These are phyloP conservation scores for Rana temporaria DNA, from an alignment of 2,113 vertebrate genomes.

Conservation along the genomic window DNA sequence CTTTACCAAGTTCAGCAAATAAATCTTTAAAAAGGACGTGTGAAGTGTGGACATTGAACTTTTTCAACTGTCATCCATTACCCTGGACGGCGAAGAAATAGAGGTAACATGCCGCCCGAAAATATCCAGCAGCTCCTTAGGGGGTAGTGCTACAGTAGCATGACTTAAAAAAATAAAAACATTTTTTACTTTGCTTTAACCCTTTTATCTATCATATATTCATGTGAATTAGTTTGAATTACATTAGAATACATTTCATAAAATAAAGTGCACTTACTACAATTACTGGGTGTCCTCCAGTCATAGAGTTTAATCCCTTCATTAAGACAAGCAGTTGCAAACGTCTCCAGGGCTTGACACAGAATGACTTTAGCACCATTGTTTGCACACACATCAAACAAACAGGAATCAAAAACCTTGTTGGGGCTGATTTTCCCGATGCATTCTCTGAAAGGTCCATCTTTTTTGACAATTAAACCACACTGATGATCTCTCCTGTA, in stretches of 20 bases:
- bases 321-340: slow-evolving; percentile 63
- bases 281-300: slow-evolving; percentile 36
- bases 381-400: slow-evolving; percentile 71
- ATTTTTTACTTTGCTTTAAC: too few relatives aligned
- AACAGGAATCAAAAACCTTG: slow-evolving; percentile 69
- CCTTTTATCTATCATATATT: too few relatives aligned
- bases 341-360: slow-evolving; percentile 71
- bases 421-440: slow-evolving; percentile 65
- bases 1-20: too few relatives aligned
- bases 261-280: slow-evolving; percentile 10
- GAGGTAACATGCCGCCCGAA: too few relatives aligned
- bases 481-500: neutral
- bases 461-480: neutral
- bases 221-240: too few relatives aligned
- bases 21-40: too few relatives aligned
- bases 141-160: too few relatives aligned
- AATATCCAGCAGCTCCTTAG: too few relatives aligned
- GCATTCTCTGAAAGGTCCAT: slow-evolving; percentile 60
- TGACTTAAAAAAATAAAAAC: too few relatives aligned
- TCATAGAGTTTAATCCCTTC: slow-evolving; percentile 35
- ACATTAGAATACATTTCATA: neutral
- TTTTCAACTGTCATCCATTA: too few relatives aligned
- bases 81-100: too few relatives aligned
- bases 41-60: too few relatives aligned
- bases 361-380: slow-evolving; percentile 71